A percentile compares a stretch with the other conserved stretches of the same genome.
phyloP scores from a whole-genome alignment of 2,888 invertebrate genomes.

The Drosophila dives region DNA sequence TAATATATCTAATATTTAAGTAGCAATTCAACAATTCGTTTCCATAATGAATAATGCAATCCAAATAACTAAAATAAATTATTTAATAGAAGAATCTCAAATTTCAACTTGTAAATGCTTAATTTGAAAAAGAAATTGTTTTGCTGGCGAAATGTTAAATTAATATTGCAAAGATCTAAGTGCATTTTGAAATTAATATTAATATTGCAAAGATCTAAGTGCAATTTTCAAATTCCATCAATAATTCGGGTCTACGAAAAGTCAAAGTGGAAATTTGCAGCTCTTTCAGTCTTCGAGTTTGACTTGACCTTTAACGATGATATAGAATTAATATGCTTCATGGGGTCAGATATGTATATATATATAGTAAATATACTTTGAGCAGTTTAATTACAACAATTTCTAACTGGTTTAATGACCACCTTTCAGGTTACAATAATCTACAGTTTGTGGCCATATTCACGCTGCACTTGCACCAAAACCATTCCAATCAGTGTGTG shows the following conservation, averaged over 20 bases:
- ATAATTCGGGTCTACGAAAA: background rate
- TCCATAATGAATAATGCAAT: background rate
- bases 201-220: background rate
- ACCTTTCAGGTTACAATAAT: background rate
- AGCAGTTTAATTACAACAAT: background rate
- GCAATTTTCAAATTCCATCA: background rate
- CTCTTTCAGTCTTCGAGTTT: background rate
- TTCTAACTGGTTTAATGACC: background rate
- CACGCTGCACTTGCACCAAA: background rate
- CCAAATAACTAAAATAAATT: background rate
- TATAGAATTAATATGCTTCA: background rate
- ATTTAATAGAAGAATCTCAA: background rate
- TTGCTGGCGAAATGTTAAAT: background rate
- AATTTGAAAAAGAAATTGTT: background rate
- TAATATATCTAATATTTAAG: background rate
- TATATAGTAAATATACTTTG: too few species aligned
- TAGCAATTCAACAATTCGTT: background rate
- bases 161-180: background rate
- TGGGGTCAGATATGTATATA: background rate
- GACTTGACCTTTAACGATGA: background rate
- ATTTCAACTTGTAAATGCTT: background rate
- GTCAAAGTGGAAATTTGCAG: background rate
- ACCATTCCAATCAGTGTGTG: background rate
- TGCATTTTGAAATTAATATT: too few species aligned
- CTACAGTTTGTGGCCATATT: background rate